Evolutionary conservation across 1,140 invertebrate genomes (phyloP).

Genomic region (Pogonomyrmex barbatus): DNA sequence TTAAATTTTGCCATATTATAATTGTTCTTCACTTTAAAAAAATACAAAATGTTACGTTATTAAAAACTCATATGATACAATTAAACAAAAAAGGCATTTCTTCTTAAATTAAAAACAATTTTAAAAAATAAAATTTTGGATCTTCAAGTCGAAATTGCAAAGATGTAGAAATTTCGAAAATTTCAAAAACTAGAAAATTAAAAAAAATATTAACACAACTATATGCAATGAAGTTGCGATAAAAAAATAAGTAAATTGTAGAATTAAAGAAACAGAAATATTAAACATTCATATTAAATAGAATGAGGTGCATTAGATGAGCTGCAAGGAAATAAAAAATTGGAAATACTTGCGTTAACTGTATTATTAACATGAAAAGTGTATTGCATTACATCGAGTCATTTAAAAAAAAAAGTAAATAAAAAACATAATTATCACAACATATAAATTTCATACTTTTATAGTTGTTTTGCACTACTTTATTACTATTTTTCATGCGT

Average conservation of each 20-base stretch:
- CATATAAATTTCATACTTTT: neutral
- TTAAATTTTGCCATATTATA: neutral
- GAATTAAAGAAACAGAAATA: neutral
- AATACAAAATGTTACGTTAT: neutral
- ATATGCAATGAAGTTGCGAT: neutral
- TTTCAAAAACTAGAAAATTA: neutral
- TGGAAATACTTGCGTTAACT: too few relatives aligned
- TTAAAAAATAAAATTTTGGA: neutral
- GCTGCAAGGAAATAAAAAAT: too few relatives aligned
- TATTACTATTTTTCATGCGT: neutral
- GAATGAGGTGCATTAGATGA: neutral
- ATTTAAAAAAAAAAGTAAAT: neutral
- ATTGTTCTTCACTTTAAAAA: neutral
- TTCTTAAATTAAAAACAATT: neutral
- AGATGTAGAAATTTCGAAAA: neutral
- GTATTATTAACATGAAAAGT: neutral
- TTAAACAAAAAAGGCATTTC: too few relatives aligned
- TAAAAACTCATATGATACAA: neutral
- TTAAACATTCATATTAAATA: neutral
- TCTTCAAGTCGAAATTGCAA: neutral
- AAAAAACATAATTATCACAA: neutral
- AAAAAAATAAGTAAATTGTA: neutral
- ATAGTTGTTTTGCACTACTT: neutral
- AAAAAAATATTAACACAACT: neutral
- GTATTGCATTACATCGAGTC: neutral